Evolutionary conservation across 2,888 invertebrate species (phyloP), one percentile per base, ranked within the genome.

Genomic region (Onthophagus sagittarius): DNA sequence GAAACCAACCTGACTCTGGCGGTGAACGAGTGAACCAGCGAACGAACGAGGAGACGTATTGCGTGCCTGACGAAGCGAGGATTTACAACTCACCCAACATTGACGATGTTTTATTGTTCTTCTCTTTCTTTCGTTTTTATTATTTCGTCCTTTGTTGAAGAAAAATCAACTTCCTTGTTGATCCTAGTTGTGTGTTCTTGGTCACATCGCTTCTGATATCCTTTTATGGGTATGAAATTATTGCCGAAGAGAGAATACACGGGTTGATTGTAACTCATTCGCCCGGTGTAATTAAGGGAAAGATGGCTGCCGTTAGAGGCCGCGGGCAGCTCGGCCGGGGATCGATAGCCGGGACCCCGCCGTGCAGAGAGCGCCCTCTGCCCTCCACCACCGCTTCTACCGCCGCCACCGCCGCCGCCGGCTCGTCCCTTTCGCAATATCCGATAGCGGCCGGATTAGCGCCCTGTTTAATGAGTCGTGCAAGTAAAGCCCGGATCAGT

Each of bases 381-480:
- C 13, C 63, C 15, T 53, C 39, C 39, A 11, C 39, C 67, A 75
- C 73, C 72, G 71, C 63, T 13, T 53, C 39, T 11, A 11, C 39
- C 67, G 75, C 73, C 72, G 71, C 62, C 76, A 78, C 78, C 78
- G 80, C 79, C 79, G 77, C 77, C 73, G 76, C 74, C 74, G 72
- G 75, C 73, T 53, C 70, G 71, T 76, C 78, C 82, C 80, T 80
- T 23, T 80, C 80, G 84, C 83, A 85, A 85, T 85, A 85, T 85
- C 84, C 83, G 85, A 84, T 84, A 81, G 83, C 82, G 64, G 78
- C 82, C 78, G 85, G 86, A 86, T 86, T 86, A 85, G 84, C 84
- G 83, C 83, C 82, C 82, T 83, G 84, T 84, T 86, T 86, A 86
- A 86, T 86, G 86, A 86, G 85, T 86, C 86, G 86, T 86, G 85